Base-by-base conservation (phyloP, 30 jellyfish, hydroid and myxozoan species). In the Aurelia coerulea region DNA sequence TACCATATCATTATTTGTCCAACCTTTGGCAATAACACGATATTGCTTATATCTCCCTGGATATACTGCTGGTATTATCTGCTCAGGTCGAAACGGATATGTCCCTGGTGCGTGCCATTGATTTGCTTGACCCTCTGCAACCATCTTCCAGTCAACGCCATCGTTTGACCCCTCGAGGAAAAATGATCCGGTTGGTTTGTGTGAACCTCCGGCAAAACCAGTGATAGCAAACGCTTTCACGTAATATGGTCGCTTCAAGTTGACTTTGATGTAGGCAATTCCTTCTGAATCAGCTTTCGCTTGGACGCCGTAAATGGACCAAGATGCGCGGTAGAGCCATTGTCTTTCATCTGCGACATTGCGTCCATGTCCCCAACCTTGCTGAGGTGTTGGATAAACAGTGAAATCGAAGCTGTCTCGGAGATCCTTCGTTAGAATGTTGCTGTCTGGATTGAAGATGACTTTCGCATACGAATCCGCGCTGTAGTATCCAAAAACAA, bases 1-100 rank as follows among this genome's bases (percentile, higher is more conserved):
- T 10, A 64, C 73, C 81, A 80, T 80, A 0, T 14, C 11, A 10
- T 80, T 80, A 46, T 80, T 80, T 39, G 90, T 65, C 90, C 90
- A 80, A 9, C 90, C 90, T 80, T 49, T 80, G 18, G 90, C 90
- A 33, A 80, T 80, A 72, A 80, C 90, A 10, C 83, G 67, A 32
- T 37, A 72, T 18, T 74, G 33, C n/a, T 32, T 68, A 15, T 74
- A 74, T 15, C 72, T 74, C 56, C 33, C 67, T 2, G 85, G 85
- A 50, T 74, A 74, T 15, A 74, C 13, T 13, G 85, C 85, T 0
- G 65, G 65, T 68, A 74, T 53, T n/a, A 74, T 74, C 80, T 70
- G 80, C 63, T 23, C 58, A 9, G 9, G 65, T 4, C 80, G 62
- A 41, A 70, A 70, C 8, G 80, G 80, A 56, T 29, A 70, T 70